phyloP scores from a whole-genome alignment of 2,113 vertebrate genomes.

The Trichechus manatus region DNA sequence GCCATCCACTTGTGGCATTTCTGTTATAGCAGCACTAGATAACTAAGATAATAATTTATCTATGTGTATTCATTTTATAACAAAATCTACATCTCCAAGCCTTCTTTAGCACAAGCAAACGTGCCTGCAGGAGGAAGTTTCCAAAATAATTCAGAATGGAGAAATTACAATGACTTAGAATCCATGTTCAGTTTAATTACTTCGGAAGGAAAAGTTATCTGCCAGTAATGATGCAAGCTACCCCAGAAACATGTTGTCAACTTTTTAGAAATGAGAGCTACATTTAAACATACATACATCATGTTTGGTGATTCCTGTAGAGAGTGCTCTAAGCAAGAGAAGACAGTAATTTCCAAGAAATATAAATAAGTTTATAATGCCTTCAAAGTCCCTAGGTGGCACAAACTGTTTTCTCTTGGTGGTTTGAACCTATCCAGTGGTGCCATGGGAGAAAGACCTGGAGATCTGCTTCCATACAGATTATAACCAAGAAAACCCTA shows the following conservation, averaged over 20 bases:
- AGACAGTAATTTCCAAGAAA: neutral
- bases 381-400: neutral
- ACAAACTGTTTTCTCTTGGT: too few species aligned
- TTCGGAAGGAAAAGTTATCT: neutral
- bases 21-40: too few species aligned
- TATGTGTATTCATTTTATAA: neutral
- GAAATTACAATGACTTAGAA: neutral
- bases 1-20: too few species aligned
- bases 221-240: neutral
- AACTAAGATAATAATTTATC: neutral
- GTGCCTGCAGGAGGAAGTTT: neutral
- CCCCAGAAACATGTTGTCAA: neutral
- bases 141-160: neutral
- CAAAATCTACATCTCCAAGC: neutral
- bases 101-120: conserved; percentile 1
- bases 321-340: neutral
- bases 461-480: too few species aligned
- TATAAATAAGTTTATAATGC: neutral
- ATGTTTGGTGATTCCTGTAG: neutral
- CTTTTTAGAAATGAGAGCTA: neutral
- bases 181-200: neutral
- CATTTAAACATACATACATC: neutral
- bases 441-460: too few species aligned
- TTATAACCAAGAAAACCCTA: too few species aligned
- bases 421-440: too few species aligned